Base-by-base conservation (phyloP, 1,140 invertebrate genomes). In the Brachionus asplanchnoidis region DNA sequence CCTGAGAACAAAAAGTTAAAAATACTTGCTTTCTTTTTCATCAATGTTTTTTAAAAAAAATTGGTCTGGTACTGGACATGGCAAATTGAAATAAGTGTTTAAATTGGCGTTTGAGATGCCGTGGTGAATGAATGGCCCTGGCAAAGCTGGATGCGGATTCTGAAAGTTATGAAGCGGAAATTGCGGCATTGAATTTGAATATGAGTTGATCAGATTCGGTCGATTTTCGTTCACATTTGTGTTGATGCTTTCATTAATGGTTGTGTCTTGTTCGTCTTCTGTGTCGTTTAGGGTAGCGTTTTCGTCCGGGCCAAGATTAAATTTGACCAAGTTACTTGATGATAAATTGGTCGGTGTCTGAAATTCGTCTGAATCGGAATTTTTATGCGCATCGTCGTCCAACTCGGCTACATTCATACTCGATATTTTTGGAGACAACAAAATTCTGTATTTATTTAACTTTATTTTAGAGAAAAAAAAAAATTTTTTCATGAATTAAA, bases 121-220 rank as follows among this genome's bases (percentile, higher is more conserved):
- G 9, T 77, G 42, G 14, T 77, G 73, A 20, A 50, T 50, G 26
- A 50, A 77, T 14, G 73, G 40, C 26, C 46, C 46, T 5, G 66
- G 3, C 32, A 68, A 32, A 73, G 14, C 5, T 6, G 40, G 36
- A 73, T 73, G 44, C 12, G 40, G 36, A 73, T 73, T 73, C 7
- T 73, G 68, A 42, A 73, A 73, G 40, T 73, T 36, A 6, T 40
- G 32, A 17, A 75, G 14, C 36, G 73, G 79, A 60, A 82, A 82
- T 68, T 82, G 79, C 23, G 79, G 79, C 79, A 82, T 65, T 65
- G 79, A 82, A 65, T 82, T 23, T 46, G 79, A 82, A 44, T 82
- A 82, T 12, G 79, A 82, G 28, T 66, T 68, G 20, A 82, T 46
- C n/a, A 77, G 44, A 42, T 44, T 44, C 44, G 40, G 73, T 77